Evolutionary conservation across 2,797 vertebrate genomes (phyloP), one percentile per base, ranked within the genome.

Genomic region (Microhierax caerulescens): DNA sequence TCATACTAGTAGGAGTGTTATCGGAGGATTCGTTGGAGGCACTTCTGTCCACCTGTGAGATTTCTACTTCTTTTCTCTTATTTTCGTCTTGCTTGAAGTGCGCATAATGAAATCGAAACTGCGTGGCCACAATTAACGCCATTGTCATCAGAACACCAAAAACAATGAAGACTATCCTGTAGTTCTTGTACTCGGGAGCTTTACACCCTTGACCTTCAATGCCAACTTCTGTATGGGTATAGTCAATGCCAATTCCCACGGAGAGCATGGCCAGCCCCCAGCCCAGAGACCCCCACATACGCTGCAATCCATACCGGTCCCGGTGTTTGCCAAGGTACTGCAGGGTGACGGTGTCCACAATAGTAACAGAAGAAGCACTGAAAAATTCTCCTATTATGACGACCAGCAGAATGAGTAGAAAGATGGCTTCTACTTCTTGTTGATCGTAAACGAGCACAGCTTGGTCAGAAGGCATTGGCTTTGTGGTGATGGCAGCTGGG

Each of bases 281-380:
- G 85, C 99, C 99, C 95, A 99, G 98, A 5, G 99, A 99, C 2
- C 99, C 99, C 99, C 99, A 99, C 99, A 99, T 99, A 43, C 99
- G 98, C 98, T 99, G 99, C 84, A 99, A 95, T 43, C 99, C 99
- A 6, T 99, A 99, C 18, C 99, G 99, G 96, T 99, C 99, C 6
- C 99, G 97, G 80, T 99, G 99, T 17, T 98, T 99, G 11, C 99
- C 99, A 0, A 99, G 98, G 91, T 99, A 99, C 97, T 99, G 99
- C 88, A 99, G 98, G 2, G 99, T 99, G 54, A 99, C 98, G 0
- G 99, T 99, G 98, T 99, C 99, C 93, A 99, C 99, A 14, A 99
- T 99, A 60, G 99, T 99, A 80, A 99, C 98, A 5, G 99, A 99
- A 0, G 99, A 99, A 16, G 99, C 99, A 51, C 99, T 99, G 98